Base-by-base conservation (phyloP, 2,797 vertebrate species). In the Brotogeris chrysoptera region DNA sequence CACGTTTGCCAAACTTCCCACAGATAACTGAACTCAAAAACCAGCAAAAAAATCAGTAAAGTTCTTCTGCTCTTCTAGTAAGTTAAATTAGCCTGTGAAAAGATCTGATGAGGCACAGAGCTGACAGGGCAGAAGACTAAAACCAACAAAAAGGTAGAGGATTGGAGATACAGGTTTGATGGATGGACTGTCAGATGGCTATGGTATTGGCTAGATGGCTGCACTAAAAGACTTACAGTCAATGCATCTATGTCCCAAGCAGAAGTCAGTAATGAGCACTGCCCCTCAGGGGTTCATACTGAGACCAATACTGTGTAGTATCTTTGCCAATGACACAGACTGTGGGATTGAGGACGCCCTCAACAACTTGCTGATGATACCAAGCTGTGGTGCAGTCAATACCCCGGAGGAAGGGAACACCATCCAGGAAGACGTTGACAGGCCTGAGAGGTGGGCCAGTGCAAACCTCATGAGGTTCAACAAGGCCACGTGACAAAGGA, bases 341-440 rank as follows among this genome's bases (percentile, higher is more conserved):
- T 25, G 14, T 13, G n/a, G 24, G 36, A 70, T 46, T 0, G 0
- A 25, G 14, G 8, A 17, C 8, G 16, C 10, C 32, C 39, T 32
- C 60, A 43, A 20, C 3, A 16, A 46, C 7, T 25, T 64, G 55
- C 4, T 2, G 49, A 63, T 13, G 20, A 28, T 32, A 73, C 10
- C 24, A 68, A 68, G 23, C 4, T 4, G 15, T 12, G 15, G 15
- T 39, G 20, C 3, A 2, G 21, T 0, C 21, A 13, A 52, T 1
- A 36, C 0, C 1, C 32, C 16, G 2, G 23, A 72, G 34, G 23
- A 12, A 46, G 3, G 4, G 17, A 38, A 59, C 38, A 15, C 16
- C 39, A 64, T 21, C 28, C 43, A 77, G 34, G 43, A 10, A 11
- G 8, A 38, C 30, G 12, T 34, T 6, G 21, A 55, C 18, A 77